phyloP scores from a whole-genome alignment of 2,888 invertebrate genomes.

The Subacronicta megacephala region DNA sequence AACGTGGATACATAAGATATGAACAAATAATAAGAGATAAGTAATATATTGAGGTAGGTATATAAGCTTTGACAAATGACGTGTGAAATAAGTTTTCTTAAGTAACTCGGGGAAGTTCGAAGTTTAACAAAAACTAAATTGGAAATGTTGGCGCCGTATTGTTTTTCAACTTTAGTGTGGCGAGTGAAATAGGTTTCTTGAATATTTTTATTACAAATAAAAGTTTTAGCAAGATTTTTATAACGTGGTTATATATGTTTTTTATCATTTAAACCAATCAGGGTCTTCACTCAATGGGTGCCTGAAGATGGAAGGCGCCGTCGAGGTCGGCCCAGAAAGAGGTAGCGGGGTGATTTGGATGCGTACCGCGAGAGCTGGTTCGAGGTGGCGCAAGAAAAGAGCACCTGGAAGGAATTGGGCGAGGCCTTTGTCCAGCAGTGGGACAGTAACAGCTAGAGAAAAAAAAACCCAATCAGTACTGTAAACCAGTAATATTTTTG shows the following conservation, averaged over 20 bases:
- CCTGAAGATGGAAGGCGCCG: too few relatives aligned
- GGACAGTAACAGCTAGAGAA: too few relatives aligned
- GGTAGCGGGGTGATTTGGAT: too few relatives aligned
- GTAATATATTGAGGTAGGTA: constrained; percentile 5
- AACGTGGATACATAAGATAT: constrained; percentile 16
- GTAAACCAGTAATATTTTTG: too few relatives aligned
- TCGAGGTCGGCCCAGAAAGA: too few relatives aligned
- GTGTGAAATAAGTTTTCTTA: constrained; percentile 49
- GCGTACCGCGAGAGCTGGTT: too few relatives aligned
- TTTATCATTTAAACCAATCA: background rate
- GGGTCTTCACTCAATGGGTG: too few relatives aligned
- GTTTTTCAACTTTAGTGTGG: constrained; percentile 39
- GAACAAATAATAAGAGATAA: constrained; percentile 3
- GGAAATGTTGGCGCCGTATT: constrained; percentile 46
- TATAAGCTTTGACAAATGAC: constrained; percentile 47
- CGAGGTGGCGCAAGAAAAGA: too few relatives aligned
- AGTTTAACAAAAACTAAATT: constrained; percentile 45
- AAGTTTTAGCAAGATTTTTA: constrained; percentile 3
- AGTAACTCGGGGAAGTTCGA: constrained; percentile 25
- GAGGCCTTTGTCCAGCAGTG: too few relatives aligned
- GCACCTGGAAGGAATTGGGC: too few relatives aligned
- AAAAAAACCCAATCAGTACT: too few relatives aligned
- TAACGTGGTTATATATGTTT: background rate
- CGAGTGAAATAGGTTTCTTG: constrained; percentile 28
- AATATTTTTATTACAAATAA: constrained; percentile 32